These are phyloP conservation scores for Tupaia chinensis DNA, from an alignment of 2,113 vertebrate species.

Conservation along the genomic window DNA sequence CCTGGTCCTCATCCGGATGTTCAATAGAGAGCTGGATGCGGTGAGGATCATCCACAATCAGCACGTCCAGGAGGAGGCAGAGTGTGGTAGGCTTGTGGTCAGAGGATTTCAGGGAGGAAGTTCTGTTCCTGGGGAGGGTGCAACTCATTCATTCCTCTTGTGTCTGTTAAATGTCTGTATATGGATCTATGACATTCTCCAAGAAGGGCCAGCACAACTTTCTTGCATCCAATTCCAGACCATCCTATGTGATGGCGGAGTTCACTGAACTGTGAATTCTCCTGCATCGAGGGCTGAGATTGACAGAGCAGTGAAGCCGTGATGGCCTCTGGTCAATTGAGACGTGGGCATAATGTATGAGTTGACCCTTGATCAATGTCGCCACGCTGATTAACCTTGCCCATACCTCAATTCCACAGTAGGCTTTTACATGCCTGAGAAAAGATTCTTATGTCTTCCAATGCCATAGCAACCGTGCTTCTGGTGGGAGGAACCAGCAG, in stretches of 20 bases:
- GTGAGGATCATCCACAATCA: conserved; percentile 89
- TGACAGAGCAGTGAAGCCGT: neutral
- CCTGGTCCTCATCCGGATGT: conserved; percentile 89
- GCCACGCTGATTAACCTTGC: neutral
- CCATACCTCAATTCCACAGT: neutral
- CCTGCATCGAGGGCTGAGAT: neutral
- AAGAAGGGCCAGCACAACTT: neutral
- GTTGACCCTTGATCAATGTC: neutral
- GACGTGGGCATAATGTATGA: neutral
- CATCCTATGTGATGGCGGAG: neutral
- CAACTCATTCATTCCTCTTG: neutral
- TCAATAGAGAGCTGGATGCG: conserved; percentile 90
- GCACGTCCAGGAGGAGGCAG: conserved; percentile 84
- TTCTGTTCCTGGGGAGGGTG: neutral
- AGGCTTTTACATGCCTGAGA: neutral
- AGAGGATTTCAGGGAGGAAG: neutral
- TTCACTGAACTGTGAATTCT: neutral
- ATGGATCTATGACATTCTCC: neutral
- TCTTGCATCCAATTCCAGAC: neutral
- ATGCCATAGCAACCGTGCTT: neutral
- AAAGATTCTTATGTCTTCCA: neutral
- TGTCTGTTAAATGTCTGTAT: neutral
- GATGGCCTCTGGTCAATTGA: neutral
- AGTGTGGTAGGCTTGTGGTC: conserved; percentile 86
- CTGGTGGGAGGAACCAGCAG: neutral